phyloP scores from a whole-genome alignment of 2,797 vertebrate species.

The Enteromius viviparus region DNA sequence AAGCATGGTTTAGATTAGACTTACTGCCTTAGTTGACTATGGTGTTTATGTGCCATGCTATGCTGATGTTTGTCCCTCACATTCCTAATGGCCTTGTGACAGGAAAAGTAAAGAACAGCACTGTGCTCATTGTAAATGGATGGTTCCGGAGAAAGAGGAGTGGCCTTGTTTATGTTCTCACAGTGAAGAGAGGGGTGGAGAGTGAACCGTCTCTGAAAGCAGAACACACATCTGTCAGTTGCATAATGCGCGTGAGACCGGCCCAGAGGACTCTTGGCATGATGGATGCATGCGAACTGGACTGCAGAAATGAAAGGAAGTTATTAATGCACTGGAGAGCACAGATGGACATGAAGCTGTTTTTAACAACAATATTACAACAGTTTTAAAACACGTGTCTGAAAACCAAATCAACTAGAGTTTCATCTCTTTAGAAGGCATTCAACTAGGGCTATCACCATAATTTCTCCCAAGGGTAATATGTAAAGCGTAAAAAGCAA shows the following conservation, averaged over 20 bases:
- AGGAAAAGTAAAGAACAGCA: slow-evolving; percentile 40
- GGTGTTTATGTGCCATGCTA: slow-evolving; percentile 5
- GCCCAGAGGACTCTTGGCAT: slow-evolving; percentile 42
- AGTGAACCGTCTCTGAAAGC: slow-evolving; percentile 44
- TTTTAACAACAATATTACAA: slow-evolving; percentile 1
- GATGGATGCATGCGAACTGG: slow-evolving; percentile 42
- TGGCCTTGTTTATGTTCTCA: slow-evolving; percentile 54
- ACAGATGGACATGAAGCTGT: slow-evolving; percentile 1
- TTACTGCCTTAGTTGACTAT: background rate
- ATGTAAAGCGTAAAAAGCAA: no score
- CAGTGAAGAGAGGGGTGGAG: slow-evolving; percentile 43
- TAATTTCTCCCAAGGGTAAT: no score
- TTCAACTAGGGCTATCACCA: no score
- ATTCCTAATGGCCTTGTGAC: slow-evolving; percentile 34
- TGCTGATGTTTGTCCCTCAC: slow-evolving; percentile 18
- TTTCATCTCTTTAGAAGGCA: background rate
- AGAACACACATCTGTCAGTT: slow-evolving; percentile 64
- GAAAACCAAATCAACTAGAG: background rate
- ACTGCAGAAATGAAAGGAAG: slow-evolving; percentile 20
- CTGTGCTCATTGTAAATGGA: slow-evolving; percentile 1
- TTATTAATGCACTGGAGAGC: slow-evolving; percentile 12
- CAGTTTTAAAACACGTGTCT: slow-evolving; percentile 16
- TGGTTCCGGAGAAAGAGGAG: slow-evolving; percentile 48
- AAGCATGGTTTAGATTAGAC: background rate
- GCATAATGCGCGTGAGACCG: slow-evolving; percentile 52